These are phyloP conservation scores for Lagodon rhomboides DNA, from an alignment of 2,797 vertebrate genomes.

Conservation along the genomic window DNA sequence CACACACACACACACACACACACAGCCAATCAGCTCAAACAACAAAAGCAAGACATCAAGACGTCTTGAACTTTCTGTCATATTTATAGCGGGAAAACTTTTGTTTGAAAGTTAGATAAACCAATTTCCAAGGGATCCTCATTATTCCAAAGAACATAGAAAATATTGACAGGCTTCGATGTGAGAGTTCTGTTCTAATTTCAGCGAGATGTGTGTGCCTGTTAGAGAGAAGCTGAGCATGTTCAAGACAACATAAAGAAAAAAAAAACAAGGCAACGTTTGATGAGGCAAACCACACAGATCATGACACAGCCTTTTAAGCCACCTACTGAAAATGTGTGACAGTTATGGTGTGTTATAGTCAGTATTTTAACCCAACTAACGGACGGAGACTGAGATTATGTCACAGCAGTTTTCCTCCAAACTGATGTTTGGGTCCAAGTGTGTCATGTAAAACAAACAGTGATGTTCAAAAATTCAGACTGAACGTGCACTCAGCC, in stretches of 20 bases:
- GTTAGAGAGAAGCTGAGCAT: slow-evolving; percentile 26
- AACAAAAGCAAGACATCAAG: slow-evolving; percentile 45
- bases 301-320: slow-evolving; percentile 6
- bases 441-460: not conserved
- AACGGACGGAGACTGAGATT: not conserved
- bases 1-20: slow-evolving; percentile 2
- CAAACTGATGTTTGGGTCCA: not conserved
- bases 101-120: slow-evolving; percentile 58
- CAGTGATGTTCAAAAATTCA: not conserved
- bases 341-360: not conserved
- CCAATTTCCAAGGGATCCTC: slow-evolving; percentile 38
- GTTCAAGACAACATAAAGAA: not conserved
- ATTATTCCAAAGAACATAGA: slow-evolving; percentile 43
- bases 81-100: slow-evolving; percentile 53
- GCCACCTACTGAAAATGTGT: not conserved
- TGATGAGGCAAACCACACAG: not conserved
- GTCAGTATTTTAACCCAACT: not conserved
- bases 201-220: slow-evolving; percentile 28
- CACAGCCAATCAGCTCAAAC: slow-evolving; percentile 15
- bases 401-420: slow-evolving; percentile 4
- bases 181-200: slow-evolving; percentile 62
- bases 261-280: not conserved
- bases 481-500: no score
- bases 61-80: slow-evolving; percentile 43
- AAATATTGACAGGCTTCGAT: slow-evolving; percentile 52